Evolutionary conservation across 2,797 vertebrate species (phyloP).

Genomic region (Eidolon dupreanum): DNA sequence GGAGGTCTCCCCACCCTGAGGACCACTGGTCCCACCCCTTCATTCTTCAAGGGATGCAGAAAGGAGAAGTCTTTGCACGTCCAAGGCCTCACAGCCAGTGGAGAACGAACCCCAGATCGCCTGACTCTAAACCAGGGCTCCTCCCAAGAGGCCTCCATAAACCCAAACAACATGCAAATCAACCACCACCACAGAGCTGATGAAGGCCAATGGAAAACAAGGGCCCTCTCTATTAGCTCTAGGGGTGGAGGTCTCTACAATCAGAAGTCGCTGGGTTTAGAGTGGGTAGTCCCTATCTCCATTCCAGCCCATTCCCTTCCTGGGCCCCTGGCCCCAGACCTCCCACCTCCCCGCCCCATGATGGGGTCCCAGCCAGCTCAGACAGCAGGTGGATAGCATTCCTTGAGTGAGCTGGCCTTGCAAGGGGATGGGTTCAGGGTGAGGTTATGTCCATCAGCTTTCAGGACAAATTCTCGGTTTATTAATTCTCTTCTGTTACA

Average conservation of each 20-base stretch:
- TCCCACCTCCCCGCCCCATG: background rate
- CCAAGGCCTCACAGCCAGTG: background rate
- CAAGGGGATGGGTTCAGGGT: slow-evolving; percentile 52
- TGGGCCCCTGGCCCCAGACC: background rate
- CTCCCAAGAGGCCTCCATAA: background rate
- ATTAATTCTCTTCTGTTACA: slow-evolving; percentile 32
- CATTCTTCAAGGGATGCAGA: background rate
- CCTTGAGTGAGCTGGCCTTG: slow-evolving; percentile 3
- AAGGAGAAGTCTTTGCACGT: background rate
- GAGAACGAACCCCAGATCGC: background rate
- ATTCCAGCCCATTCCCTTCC: background rate
- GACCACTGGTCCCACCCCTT: background rate
- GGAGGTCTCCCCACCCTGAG: background rate
- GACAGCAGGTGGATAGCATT: slow-evolving; percentile 21
- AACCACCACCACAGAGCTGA: background rate
- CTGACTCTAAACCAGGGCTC: background rate
- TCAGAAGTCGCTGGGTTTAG: background rate
- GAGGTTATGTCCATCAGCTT: slow-evolving; percentile 60
- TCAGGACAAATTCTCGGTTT: slow-evolving; percentile 54
- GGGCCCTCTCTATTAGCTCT: background rate
- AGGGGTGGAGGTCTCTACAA: background rate
- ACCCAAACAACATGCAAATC: background rate
- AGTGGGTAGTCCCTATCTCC: background rate
- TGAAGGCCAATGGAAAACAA: accelerated
- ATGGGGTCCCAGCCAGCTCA: background rate